A percentile compares a stretch with the other conserved stretches of the same genome.
phyloP scores from a whole-genome alignment of 2,888 invertebrate species.

The Nasonia oneida region DNA sequence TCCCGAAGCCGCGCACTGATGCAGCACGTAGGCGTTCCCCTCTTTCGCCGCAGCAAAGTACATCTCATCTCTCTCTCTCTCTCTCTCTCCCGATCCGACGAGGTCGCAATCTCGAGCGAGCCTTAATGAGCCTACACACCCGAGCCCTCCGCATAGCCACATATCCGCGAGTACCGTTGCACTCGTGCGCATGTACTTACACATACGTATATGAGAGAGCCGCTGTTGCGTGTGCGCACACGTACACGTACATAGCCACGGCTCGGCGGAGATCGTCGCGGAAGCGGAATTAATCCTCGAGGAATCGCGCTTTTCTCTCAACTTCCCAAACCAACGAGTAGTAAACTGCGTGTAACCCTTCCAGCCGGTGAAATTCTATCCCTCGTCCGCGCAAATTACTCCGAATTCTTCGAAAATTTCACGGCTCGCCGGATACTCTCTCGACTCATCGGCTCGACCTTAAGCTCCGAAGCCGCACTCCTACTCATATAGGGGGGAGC shows the following conservation, averaged over 20 bases:
- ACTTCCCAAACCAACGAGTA: too few species aligned
- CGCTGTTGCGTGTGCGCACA: background rate
- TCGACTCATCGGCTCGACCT: constrained; percentile 2
- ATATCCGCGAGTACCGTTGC: background rate
- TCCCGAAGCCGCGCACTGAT: background rate
- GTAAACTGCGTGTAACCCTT: background rate
- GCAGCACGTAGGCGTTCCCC: background rate
- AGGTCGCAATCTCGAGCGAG: background rate
- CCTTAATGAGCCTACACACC: constrained; percentile 32
- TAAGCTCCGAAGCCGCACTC: background rate
- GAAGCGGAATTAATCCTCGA: too few species aligned
- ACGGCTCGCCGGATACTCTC: background rate
- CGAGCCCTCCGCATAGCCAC: too few species aligned
- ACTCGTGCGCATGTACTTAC: background rate
- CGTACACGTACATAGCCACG: background rate
- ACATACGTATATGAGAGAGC: background rate
- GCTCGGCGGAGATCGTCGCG: too few species aligned
- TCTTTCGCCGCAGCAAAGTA: background rate
- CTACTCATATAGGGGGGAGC: background rate
- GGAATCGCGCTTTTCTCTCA: too few species aligned
- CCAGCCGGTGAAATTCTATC: constrained; percentile 7
- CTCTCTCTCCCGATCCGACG: background rate
- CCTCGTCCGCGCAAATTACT: background rate
- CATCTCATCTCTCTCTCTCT: too few species aligned
- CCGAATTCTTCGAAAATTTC: constrained; percentile 8